Base-by-base conservation (phyloP, 2,113 vertebrate genomes). In the Aldabrachelys gigantea region DNA sequence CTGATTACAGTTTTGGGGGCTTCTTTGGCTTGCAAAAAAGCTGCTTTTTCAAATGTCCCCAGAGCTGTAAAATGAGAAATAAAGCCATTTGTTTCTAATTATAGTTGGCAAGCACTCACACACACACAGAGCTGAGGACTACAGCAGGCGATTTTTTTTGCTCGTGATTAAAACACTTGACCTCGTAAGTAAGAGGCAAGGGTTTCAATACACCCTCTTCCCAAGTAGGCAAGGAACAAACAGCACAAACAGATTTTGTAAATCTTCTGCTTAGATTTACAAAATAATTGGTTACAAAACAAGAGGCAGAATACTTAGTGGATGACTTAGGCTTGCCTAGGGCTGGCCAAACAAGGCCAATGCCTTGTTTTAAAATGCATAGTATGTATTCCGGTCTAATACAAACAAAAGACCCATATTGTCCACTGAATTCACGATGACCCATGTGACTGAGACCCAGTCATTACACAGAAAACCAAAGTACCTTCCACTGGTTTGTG, bases 31-130 rank as follows among this genome's bases (percentile, higher is more conserved):
- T 78, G 59, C 47, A 69, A 91, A 96, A 72, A 84, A 82, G 17
- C 44, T 82, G 49, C 57, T 53, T 76, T 85, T 0, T 1, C 21
- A 82, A 82, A 2, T 85, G 89, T 89, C 85, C 90, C 27, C 21
- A 47, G 85, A 91, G 53, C 56, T 92, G 82, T 92, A 85, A 96
- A 93, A 91, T 83, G 72, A 96, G 94, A 93, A 96, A 94, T 93
- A 97, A 93, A 97, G 81, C 94, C 96, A 95, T 97, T 97, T 96
- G 96, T 97, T 97, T 96, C 96, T 97, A 97, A 97, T 97, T 97
- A 93, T 83, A 92, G 95, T 96, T 97, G 96, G 97, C 96, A 96
- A 85, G 53, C 11, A 3, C 90, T 92, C 94, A 96, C 35, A 72
- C 8, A 10, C n/a, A 27, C 72, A 76, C 91, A 94, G 92, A 96